Evolutionary conservation across 35 echinoderm and acorn worm species (phyloP), one percentile per base, ranked within the genome.

Genomic region (Eucidaris tribuloides): DNA sequence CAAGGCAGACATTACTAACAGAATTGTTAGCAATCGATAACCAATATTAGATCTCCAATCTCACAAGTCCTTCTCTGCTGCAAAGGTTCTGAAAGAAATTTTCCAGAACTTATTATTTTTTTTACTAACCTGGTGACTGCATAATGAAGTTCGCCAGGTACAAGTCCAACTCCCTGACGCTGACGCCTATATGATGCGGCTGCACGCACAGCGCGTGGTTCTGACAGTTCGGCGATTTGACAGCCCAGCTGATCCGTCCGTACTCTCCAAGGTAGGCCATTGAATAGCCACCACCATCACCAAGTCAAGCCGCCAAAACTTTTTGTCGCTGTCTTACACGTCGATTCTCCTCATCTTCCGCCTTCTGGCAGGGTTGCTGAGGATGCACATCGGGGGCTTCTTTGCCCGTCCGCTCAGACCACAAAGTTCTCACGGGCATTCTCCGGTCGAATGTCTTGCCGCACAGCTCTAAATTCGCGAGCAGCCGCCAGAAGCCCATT

Each of bases 241-340:
- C 82, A 35, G 93, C 38, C 82, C 45, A 99, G 46, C 74, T 91
- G 42, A 56, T 99, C 96, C 96, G 48, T 99, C 96, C 20, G 96
- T 99, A 62, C 96, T 99, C 82, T 99, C 96, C 49, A 99, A 62
- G 96, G 96, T 32, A 99, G 93, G 44, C 90, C 96, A 79, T 99
- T 99, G 54, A 99, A 99, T 18, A 99, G 87, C 34, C 34, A 99
- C 96, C 42, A 99, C 83, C 96, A 99, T 99, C 2, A 99, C 96
- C 36, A 99, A 65, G 90, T 99, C 96, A 68, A 99, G 65, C 57
- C 96, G 63, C 96, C 96, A 99, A 2, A 99, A 90, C 78, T 99
- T 99, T 76, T 99, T 91, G 35, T 90, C 96, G 79, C 93, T 90
- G 13, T 91, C n/a, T 25, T 93, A 63, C 46, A 90, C 93, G 83